Evolutionary conservation across 2,797 vertebrate species (phyloP), one percentile per base, ranked within the genome.

Genomic region (Anabacerthia variegaticeps): DNA sequence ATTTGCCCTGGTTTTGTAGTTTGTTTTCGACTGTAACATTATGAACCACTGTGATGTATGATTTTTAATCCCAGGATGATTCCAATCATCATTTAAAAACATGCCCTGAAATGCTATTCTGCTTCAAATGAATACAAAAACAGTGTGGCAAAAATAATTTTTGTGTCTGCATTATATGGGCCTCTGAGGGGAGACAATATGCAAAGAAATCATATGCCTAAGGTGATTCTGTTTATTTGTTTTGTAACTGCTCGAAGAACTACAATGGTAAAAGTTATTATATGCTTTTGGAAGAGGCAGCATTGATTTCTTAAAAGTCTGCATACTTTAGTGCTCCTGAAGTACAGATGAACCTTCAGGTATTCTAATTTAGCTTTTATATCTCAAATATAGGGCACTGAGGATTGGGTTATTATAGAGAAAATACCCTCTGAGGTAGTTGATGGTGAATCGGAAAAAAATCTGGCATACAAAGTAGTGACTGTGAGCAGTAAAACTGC

Each of bases 321-420:
- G 95, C 68, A 83, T 96, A 81, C 87, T 96, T 95, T 96, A 95
- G 92, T 92, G 66, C 68, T 96, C 95, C 93, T 96, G 84, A 96
- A 94, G 92, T 79, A 82, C 17, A 92, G 56, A 67, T 94, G 91
- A 95, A 65, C 75, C 78, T 95, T 75, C 56, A 92, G 96, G 66
- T 95, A 95, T 97, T 97, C 98, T 99, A 98, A 98, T 98, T 96
- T 98, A 98, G 98, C 96, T 98, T 98, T 98, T 98, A 98, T 98
- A 98, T 98, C 97, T 98, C 97, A 97, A 98, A 98, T 98, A 97
- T 98, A 98, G 98, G 98, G 98, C 97, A 97, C 98, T 98, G 98
- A 98, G 97, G 98, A 98, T 97, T 98, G 97, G 98, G 98, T 99
- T 98, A 98, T 98, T 98, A 97, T 98, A 98, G 98, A 98, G 96